Conservation (phyloP, 2,113 vertebrate genomes). For the Porphyrio hochstetteri region DNA sequence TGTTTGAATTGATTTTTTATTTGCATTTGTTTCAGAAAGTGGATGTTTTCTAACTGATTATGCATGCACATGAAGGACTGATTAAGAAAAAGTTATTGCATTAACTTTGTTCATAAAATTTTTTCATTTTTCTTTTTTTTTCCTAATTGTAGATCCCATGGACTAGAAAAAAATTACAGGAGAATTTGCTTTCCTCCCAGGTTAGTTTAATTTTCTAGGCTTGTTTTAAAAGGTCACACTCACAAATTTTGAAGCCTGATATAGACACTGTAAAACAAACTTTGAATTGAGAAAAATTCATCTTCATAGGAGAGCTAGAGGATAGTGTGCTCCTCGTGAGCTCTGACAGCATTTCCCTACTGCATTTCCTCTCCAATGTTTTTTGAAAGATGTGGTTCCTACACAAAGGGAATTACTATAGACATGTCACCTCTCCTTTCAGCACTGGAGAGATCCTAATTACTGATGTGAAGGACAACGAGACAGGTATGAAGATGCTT, state of each 20-base stretch:
- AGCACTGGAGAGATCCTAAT: neutral
- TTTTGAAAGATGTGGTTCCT: neutral
- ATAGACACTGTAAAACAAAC: neutral
- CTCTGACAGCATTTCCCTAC: rapidly evolving
- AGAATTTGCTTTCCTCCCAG: neutral
- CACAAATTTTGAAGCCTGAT: neutral
- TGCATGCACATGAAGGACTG: neutral
- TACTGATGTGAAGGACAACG: neutral
- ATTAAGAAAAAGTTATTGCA: neutral
- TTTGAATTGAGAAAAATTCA: neutral
- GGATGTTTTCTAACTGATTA: neutral
- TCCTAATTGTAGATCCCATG: neutral
- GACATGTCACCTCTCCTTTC: neutral
- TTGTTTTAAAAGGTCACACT: neutral
- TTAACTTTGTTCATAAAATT: neutral
- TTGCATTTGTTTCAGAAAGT: neutral
- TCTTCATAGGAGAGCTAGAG: neutral
- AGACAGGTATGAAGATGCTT: neutral
- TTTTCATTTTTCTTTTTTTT: neutral
- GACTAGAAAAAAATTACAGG: neutral
- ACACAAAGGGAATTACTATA: neutral
- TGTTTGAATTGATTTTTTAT: neutral
- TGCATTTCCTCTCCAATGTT: neutral
- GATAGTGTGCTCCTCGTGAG: neutral
- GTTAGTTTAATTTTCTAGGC: neutral